phyloP scores from a whole-genome alignment of 2,797 vertebrate species.

The Ictinia mississippiensis region DNA sequence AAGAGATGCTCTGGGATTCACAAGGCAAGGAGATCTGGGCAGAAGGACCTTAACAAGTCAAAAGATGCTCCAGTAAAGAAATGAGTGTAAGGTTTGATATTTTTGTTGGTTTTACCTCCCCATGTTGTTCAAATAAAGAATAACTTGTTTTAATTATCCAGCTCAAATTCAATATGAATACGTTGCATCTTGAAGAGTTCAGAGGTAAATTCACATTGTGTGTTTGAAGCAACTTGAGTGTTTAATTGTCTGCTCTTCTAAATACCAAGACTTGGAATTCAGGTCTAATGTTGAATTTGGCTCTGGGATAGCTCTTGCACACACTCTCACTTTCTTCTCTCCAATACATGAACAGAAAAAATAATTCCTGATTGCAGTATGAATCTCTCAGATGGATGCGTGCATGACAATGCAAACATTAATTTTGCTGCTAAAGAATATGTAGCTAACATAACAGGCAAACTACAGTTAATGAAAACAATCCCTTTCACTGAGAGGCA shows the following conservation, averaged over 20 bases:
- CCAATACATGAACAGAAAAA: background rate
- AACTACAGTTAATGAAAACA: background rate
- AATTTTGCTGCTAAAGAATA: background rate
- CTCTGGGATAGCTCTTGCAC: background rate
- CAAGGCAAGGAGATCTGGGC: background rate
- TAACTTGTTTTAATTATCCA: background rate
- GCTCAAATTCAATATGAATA: background rate
- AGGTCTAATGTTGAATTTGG: background rate
- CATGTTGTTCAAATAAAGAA: background rate
- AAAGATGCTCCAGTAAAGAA: background rate
- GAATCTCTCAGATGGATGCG: background rate
- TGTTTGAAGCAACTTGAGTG: background rate
- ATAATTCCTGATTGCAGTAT: background rate
- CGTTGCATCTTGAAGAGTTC: background rate
- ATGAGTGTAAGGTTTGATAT: background rate
- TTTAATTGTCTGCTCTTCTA: background rate
- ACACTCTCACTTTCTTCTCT: background rate
- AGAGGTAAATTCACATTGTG: background rate
- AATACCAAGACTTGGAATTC: background rate
- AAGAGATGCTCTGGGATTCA: background rate
- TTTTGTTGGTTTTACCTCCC: background rate
- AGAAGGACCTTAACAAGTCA: background rate
- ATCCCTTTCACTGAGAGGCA: background rate
- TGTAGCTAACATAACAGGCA: background rate
- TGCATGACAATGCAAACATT: background rate